phyloP scores from a whole-genome alignment of 2,888 invertebrate genomes.

The Allygus modestus region DNA sequence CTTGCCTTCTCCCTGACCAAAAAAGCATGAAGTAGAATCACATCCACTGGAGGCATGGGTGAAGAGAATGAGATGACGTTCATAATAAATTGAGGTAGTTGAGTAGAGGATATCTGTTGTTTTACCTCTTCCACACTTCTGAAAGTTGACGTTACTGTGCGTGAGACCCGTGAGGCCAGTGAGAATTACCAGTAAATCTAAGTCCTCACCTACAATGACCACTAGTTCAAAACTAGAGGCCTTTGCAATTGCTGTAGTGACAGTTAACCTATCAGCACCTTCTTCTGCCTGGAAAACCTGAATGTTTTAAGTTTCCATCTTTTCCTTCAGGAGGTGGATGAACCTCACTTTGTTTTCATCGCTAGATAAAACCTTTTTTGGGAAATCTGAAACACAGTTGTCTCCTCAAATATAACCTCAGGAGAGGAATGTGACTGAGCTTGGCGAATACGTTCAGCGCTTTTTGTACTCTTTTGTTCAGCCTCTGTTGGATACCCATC shows the following conservation, averaged over 20 bases:
- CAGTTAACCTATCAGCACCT: conserved; percentile 68
- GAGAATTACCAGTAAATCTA: conserved; percentile 65
- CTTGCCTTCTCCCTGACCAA: background rate
- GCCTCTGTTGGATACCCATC: conserved; percentile 67
- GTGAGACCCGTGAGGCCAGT: background rate
- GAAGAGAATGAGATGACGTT: conserved; percentile 60
- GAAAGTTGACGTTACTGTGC: background rate
- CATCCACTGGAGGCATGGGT: conserved; percentile 64
- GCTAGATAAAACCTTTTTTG: conserved; percentile 70
- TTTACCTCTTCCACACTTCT: conserved; percentile 54
- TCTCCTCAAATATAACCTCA: conserved; percentile 67
- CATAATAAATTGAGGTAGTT: conserved; percentile 8
- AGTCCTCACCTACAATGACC: conserved; percentile 66
- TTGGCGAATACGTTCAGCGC: background rate
- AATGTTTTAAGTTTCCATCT: conserved; percentile 61
- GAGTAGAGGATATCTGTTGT: conserved; percentile 49
- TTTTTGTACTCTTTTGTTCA: conserved; percentile 56
- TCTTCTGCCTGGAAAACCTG: conserved; percentile 67
- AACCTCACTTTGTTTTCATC: conserved; percentile 67
- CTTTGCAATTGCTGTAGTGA: conserved; percentile 65
- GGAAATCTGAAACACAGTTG: conserved; percentile 59
- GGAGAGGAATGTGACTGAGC: conserved; percentile 50
- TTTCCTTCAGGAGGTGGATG: conserved; percentile 68
- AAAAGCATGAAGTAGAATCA: conserved; percentile 48
- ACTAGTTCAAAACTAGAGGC: conserved; percentile 53